A percentile compares a stretch with the other conserved stretches of the same genome.
Evolutionary conservation across 2,113 vertebrate species (phyloP).

Genomic region (Seriola quinqueradiata): DNA sequence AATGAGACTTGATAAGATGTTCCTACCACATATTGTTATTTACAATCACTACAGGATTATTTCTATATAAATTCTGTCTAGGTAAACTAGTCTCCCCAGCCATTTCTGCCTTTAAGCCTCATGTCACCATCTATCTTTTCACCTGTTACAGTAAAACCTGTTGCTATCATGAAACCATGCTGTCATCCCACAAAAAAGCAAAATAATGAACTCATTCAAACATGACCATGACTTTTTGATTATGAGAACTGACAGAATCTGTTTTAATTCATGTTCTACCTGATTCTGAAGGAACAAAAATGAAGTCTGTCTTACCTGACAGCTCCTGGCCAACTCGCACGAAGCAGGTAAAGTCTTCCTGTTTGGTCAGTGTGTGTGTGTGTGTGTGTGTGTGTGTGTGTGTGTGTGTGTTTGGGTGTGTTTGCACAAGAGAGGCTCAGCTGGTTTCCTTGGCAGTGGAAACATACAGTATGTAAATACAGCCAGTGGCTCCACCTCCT

Average conservation of each 20-base stretch:
- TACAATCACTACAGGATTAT: background rate
- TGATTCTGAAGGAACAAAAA: constrained; percentile 9
- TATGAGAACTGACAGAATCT: background rate
- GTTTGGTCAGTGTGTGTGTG: constrained; percentile 63
- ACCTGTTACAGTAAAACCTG: background rate
- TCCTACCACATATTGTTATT: background rate
- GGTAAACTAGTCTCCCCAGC: background rate
- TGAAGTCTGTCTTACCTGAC: constrained; percentile 76
- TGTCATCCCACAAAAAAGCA: background rate
- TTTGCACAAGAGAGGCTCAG: constrained; percentile 74
- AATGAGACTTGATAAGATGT: background rate
- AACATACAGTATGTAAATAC: constrained; percentile 68
- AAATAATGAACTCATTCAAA: background rate
- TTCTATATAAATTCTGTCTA: background rate
- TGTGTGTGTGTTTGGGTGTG: constrained; percentile 50
- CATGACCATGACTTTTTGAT: background rate
- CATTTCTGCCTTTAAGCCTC: constrained; percentile 6
- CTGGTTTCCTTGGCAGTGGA: constrained; percentile 79
- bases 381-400: constrained; percentile 38
- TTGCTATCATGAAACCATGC: constrained; percentile 3
- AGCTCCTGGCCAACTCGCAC: constrained; percentile 39
- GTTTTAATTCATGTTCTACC: background rate
- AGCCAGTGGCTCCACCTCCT: constrained; percentile 63
- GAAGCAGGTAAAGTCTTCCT: constrained; percentile 74
- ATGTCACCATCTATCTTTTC: constrained; percentile 10